phyloP scores from a whole-genome alignment of 1,140 invertebrate species.

The Penaeus vannamei region DNA sequence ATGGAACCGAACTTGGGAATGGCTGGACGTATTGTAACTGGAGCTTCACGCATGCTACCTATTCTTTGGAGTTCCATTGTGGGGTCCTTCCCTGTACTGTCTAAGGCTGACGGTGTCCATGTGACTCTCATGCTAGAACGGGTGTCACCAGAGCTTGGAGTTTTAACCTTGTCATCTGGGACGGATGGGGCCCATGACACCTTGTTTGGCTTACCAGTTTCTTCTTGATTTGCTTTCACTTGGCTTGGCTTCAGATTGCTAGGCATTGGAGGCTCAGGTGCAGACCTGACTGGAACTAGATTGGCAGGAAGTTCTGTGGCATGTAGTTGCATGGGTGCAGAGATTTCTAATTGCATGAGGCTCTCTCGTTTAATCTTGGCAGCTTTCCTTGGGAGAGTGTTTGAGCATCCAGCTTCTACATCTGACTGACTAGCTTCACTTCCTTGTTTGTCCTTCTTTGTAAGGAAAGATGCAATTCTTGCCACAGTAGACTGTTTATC shows the following conservation, averaged over 20 bases:
- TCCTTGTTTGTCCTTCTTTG: slow-evolving; percentile 65
- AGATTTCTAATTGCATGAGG: slow-evolving; percentile 67
- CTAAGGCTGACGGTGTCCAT: slow-evolving; percentile 33
- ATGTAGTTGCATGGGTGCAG: slow-evolving; percentile 67
- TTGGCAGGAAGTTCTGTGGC: slow-evolving; percentile 67
- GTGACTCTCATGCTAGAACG: slow-evolving; percentile 44
- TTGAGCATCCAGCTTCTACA: slow-evolving; percentile 50
- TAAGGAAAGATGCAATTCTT: slow-evolving; percentile 66
- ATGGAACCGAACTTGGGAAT: slow-evolving; percentile 68
- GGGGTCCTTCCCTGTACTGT: slow-evolving; percentile 7
- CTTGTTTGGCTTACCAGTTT: slow-evolving; percentile 49
- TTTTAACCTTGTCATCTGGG: slow-evolving; percentile 54
- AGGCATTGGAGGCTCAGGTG: slow-evolving; percentile 62
- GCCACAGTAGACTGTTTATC: slow-evolving; percentile 62
- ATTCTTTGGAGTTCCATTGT: slow-evolving; percentile 62
- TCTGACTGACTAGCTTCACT: slow-evolving; percentile 38
- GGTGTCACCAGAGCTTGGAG: slow-evolving; percentile 30
- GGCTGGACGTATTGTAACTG: slow-evolving; percentile 64
- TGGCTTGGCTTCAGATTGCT: slow-evolving; percentile 56
- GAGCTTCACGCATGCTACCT: slow-evolving; percentile 64
- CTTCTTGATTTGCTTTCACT: slow-evolving; percentile 57
- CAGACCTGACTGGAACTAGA: slow-evolving; percentile 66
- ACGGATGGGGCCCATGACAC: slow-evolving; percentile 67
- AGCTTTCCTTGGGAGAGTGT: slow-evolving; percentile 66
- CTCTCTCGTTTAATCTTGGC: slow-evolving; percentile 68